Evolutionary conservation across 2,888 invertebrate species (phyloP), one percentile per base, ranked within the genome.

Genomic region (Cerastis leucographa): DNA sequence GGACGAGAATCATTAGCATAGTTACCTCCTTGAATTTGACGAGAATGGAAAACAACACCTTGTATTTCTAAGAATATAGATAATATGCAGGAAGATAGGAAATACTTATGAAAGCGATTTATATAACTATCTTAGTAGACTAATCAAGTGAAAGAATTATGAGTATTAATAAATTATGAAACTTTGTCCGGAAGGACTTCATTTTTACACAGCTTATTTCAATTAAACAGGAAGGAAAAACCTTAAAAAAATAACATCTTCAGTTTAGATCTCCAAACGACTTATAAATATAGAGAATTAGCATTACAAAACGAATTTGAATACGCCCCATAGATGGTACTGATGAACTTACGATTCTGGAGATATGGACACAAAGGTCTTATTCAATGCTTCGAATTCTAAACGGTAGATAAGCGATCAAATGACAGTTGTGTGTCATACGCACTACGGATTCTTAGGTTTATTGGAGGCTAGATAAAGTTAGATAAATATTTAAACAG

Each of bases 301-400:
- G 25, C 86, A 86, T 88, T 22, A 76, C 84, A 86, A 87, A 67
- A 61, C 25, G 6, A 44, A 56, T 72, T 80, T 65, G 68, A 76
- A 76, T 54, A 70, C 59, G 40, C 59, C 9, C n/a, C 35, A 35
- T 19, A 29, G 46, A 19, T 8, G 49, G 68, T 66, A 66, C 83
- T 17, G 86, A 88, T 88, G 84, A 77, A 68, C 86, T n/a, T 22
- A 1, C 19, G 67, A 64, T 70, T 29, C 44, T 14, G 12, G 1
- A 71, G 86, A 87, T 88, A 87, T 6, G 42, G 9, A 17, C 19
- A 78, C 76, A 85, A 87, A n/a, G 29, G 17, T 0, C n/a, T 73
- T 49, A 51, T 76, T 74, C 68, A 75, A 80, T 64, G 59, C 29
- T 44, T 46, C 29, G 74, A 62, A 66, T 84, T 81, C 77, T 81